Conservation (phyloP, 2,797 vertebrate species). For the Rhynchotus rufescens region DNA sequence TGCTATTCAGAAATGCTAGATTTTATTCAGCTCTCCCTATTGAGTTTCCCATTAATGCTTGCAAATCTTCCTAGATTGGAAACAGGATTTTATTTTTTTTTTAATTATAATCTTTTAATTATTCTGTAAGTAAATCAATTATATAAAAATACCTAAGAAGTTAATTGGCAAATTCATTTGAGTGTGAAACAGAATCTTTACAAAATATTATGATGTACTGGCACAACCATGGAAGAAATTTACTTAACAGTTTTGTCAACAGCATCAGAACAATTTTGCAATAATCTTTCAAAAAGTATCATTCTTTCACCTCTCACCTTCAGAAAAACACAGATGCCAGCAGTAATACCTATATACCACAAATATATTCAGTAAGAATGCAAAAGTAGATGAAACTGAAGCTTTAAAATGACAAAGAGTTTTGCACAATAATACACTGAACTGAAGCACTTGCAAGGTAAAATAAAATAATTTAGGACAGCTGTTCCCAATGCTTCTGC, state of each 20-base stretch:
- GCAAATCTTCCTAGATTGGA: not conserved
- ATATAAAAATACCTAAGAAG: not conserved
- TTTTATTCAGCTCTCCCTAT: not conserved
- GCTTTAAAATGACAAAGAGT: constrained; percentile 22
- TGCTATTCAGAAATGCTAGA: not conserved
- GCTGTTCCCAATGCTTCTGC: not conserved
- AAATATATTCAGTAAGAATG: not conserved
- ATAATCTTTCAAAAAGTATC: constrained; percentile 34
- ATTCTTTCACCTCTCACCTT: constrained; percentile 42
- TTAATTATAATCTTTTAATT: not conserved
- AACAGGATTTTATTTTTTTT: not conserved
- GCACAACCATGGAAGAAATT: constrained; percentile 13
- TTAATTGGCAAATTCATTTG: constrained; percentile 51
- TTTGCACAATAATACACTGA: constrained; percentile 23
- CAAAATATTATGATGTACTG: not conserved
- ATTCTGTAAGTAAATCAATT: not conserved
- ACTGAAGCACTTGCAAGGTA: not conserved
- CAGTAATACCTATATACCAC: constrained; percentile 27
- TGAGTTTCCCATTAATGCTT: not conserved
- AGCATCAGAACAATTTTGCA: constrained; percentile 44
- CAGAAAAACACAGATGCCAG: constrained; percentile 35
- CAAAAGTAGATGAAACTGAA: constrained; percentile 17
- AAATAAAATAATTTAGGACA: not conserved
- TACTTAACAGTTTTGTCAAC: constrained; percentile 28
- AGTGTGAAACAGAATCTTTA: constrained; percentile 8